A percentile compares a stretch with the other conserved stretches of the same genome.
These are phyloP conservation scores for Trididemnum clinides DNA, from an alignment of 23 tunicate species.

Conservation along the genomic window DNA sequence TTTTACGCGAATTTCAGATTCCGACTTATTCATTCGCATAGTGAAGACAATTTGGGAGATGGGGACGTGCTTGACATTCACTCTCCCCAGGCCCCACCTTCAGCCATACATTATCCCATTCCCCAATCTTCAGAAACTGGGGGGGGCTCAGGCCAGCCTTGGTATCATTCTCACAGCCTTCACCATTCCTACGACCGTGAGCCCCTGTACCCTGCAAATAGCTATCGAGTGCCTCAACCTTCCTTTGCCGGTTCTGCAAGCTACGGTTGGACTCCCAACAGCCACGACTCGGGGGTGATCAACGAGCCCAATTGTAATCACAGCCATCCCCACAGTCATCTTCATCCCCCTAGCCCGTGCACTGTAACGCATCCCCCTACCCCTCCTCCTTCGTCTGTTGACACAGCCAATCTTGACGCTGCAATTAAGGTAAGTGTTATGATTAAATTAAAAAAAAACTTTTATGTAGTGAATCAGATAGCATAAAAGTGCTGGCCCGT, in stretches of 20 bases:
- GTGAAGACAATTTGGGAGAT: conserved; percentile 58
- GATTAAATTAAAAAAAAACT: not conserved
- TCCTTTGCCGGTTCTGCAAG: not conserved
- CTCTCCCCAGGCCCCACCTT: conserved; percentile 58
- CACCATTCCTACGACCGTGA: not conserved
- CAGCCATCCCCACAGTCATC: not conserved
- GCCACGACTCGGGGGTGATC: conserved; percentile 31
- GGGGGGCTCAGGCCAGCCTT: not conserved
- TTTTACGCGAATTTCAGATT: no score
- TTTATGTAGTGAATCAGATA: no score
- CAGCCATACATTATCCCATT: conserved; percentile 25
- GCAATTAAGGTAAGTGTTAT: conserved; percentile 68
- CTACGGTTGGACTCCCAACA: conserved; percentile 19
- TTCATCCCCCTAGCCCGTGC: conserved; percentile 75
- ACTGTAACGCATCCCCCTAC: conserved; percentile 88
- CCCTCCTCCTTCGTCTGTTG: conserved; percentile 88
- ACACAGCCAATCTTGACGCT: conserved; percentile 77
- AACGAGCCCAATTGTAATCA: conserved; percentile 22
- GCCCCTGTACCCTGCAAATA: conserved; percentile 38
- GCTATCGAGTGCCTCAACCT: conserved; percentile 15
- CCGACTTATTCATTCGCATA: conserved; percentile 37
- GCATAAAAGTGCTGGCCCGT: no score
- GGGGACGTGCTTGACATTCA: conserved; percentile 62
- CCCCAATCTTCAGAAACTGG: not conserved
- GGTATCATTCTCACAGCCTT: not conserved